Evolutionary conservation across 2,113 vertebrate genomes (phyloP).

Genomic region (Anser cygnoides): DNA sequence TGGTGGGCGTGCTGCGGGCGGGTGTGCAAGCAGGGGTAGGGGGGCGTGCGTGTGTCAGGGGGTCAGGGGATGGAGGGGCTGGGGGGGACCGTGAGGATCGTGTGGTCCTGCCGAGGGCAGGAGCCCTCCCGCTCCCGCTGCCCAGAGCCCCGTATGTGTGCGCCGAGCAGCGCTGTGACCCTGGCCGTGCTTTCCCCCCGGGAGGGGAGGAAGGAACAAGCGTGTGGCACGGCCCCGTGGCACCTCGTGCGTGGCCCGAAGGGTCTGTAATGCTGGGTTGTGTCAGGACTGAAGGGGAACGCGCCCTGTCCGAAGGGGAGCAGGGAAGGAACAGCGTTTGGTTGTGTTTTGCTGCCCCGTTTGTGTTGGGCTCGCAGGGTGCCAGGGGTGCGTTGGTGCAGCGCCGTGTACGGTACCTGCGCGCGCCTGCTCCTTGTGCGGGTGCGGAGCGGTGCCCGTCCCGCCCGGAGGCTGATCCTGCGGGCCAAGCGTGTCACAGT

Average conservation of each 20-base stretch:
- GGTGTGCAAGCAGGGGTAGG: too few species aligned
- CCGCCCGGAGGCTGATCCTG: fast-evolving
- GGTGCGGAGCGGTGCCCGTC: background rate
- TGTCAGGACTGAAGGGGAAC: fast-evolving
- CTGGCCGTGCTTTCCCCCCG: fast-evolving
- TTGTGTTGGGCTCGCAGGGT: background rate
- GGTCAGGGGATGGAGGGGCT: too few species aligned
- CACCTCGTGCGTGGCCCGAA: background rate
- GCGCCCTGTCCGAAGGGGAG: background rate
- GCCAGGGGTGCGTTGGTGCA: fast-evolving
- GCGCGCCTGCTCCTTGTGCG: background rate
- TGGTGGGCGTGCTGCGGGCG: too few species aligned
- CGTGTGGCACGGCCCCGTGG: background rate
- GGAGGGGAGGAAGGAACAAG: background rate
- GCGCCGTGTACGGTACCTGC: background rate
- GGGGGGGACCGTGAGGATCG: too few species aligned
- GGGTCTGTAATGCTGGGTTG: fast-evolving
- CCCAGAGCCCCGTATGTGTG: too few species aligned
- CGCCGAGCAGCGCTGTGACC: background rate
- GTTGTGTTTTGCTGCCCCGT: background rate
- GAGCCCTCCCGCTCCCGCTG: too few species aligned
- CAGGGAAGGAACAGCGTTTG: fast-evolving
- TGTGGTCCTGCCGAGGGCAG: too few species aligned
- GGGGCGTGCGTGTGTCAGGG: too few species aligned
- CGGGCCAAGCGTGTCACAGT: fast-evolving